These are phyloP conservation scores for Aplidium turbinatum DNA, from an alignment of 23 tunicate genomes.

Conservation along the genomic window DNA sequence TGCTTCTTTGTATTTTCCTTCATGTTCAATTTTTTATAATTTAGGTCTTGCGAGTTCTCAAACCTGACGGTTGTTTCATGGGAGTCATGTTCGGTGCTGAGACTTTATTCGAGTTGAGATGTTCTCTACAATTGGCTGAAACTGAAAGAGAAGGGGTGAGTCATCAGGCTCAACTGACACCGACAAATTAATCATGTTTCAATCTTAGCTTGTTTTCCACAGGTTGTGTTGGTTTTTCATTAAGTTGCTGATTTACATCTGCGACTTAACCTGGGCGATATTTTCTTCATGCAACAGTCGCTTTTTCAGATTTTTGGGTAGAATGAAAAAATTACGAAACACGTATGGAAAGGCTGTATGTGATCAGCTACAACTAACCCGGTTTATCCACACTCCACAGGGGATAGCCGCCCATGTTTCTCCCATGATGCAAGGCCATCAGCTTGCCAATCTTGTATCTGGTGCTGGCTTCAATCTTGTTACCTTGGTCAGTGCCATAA, in stretches of 20 bases:
- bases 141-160: constrained; percentile 87
- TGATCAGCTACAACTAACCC: too few species aligned
- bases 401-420: constrained; percentile 83
- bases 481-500: constrained; percentile 77
- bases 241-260: too few species aligned
- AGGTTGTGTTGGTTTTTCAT: too few species aligned
- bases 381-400: too few species aligned
- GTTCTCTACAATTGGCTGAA: constrained; percentile 94
- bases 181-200: too few species aligned
- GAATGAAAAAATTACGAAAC: too few species aligned
- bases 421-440: constrained; percentile 86
- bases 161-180: not conserved
- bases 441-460: constrained; percentile 57
- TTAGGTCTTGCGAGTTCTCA: constrained; percentile 65
- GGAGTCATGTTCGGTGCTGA: constrained; percentile 88
- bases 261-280: too few species aligned
- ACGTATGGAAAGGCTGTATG: too few species aligned
- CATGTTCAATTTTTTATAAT: constrained; percentile 5
- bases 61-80: constrained; percentile 89
- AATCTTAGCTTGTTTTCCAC: too few species aligned
- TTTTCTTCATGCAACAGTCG: not conserved
- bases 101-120: constrained; percentile 79
- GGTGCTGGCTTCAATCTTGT: constrained; percentile 67
- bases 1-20: not conserved
- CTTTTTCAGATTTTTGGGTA: not conserved